Evolutionary conservation across 2,113 vertebrate genomes (phyloP).

Genomic region (Datnioides undecimradiatus): DNA sequence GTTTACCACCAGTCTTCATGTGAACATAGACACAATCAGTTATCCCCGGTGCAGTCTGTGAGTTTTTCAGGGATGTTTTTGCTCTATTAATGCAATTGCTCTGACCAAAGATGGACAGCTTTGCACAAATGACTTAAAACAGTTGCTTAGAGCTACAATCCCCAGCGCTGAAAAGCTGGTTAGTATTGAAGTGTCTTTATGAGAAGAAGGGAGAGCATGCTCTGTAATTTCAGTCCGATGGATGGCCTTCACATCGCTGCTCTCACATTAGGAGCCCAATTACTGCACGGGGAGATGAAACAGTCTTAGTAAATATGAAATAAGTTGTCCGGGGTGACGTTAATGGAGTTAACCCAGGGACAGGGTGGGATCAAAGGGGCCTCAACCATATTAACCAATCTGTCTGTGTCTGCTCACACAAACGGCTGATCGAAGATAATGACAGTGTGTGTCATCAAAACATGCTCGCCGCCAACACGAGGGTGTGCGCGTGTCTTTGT

Average conservation of each 20-base stretch:
- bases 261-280: slow-evolving; percentile 80
- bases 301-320: slow-evolving; percentile 83
- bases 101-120: slow-evolving; percentile 66
- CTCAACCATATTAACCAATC: slow-evolving; percentile 84
- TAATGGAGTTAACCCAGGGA: slow-evolving; percentile 85
- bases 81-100: slow-evolving; percentile 62
- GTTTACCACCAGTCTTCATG: slow-evolving; percentile 16
- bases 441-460: slow-evolving; percentile 64
- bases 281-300: slow-evolving; percentile 77
- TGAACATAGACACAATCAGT: slow-evolving; percentile 28
- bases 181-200: slow-evolving; percentile 88
- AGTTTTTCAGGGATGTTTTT: slow-evolving; percentile 44
- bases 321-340: slow-evolving; percentile 74
- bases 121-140: slow-evolving; percentile 67
- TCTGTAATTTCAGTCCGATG: slow-evolving; percentile 80
- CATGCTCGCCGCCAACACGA: slow-evolving; percentile 38
- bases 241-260: slow-evolving; percentile 77
- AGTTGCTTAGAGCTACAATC: slow-evolving; percentile 81
- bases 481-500: background rate
- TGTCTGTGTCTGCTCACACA: slow-evolving; percentile 79
- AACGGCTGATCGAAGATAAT: slow-evolving; percentile 75
- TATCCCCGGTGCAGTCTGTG: slow-evolving; percentile 19
- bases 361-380: slow-evolving; percentile 69
- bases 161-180: slow-evolving; percentile 77
- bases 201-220: slow-evolving; percentile 68